Evolutionary conservation across 2,797 vertebrate genomes (phyloP).

Genomic region (Emys orbicularis): DNA sequence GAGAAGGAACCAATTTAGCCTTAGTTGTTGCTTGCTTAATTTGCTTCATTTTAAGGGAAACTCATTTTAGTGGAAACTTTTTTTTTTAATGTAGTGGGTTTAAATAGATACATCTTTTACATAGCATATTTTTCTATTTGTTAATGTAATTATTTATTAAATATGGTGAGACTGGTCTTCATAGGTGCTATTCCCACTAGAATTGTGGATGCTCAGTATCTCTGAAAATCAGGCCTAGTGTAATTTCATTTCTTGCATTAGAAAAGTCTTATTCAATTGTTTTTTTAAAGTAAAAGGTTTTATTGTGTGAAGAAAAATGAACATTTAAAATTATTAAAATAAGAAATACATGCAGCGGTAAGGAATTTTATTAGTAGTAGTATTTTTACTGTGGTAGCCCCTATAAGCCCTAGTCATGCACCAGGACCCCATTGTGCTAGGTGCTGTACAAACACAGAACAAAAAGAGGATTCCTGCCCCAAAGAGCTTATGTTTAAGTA

Average conservation of each 20-base stretch:
- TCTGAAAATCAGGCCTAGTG: background rate
- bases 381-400: background rate
- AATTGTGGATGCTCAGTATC: background rate
- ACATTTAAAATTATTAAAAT: background rate
- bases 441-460: background rate
- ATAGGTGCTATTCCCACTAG: background rate
- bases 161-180: background rate
- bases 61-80: conserved; percentile 40
- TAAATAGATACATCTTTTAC: background rate
- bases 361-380: background rate
- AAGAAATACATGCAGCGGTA: background rate
- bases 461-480: background rate
- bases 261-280: background rate
- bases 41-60: background rate
- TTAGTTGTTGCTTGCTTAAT: conserved; percentile 28
- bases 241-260: background rate
- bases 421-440: background rate
- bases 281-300: background rate
- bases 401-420: no score
- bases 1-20: conserved; percentile 57
- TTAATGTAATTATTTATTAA: background rate
- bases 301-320: background rate
- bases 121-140: background rate
- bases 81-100: conserved; percentile 45
- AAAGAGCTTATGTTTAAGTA: background rate